Evolutionary conservation across 2,888 invertebrate genomes (phyloP), one percentile per base, ranked within the genome.

Genomic region (Plebejus melissa): DNA sequence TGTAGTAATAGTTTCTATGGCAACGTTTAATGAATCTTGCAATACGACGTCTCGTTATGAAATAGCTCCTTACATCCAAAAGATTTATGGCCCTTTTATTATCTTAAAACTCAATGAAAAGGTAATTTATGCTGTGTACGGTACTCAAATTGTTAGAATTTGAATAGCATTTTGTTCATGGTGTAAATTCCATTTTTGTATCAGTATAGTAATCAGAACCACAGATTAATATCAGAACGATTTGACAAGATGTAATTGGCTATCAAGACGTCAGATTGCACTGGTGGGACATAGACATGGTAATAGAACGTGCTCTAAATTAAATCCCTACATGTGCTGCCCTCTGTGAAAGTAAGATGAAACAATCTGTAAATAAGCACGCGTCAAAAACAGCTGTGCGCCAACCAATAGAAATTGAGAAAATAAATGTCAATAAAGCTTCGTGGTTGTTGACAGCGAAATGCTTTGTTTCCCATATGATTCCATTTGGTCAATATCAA

Each of bases 301-400:
- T 54, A 16, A 4, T 54, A 16, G 54, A 54, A 54, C 50, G 16
- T 16, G 16, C 50, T 13, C 16, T 4, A 54, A 4, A 54, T 54
- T 16, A 69, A 69, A 69, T 69, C 28, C 16, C 65, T 3, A 81
- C 79, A 78, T 78, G 77, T 86, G 83, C 81, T 84, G 90, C 88
- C 88, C 91, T 87, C 91, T 91, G 82, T 79, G 76, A n/a, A 38
- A 36, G 9, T 22, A 6, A 72, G 28, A 78, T 77, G 38, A 60
- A 38, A 76, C 6, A 76, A 38, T 22, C 58, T 4, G 16, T 77
- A 74, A 76, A 69, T 22, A 76, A 78, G 75, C 74, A 79, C 75
- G 80, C 82, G 90, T 93, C 91, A 92, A 91, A 92, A 94, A 90
- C 93, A 94, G 93, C 93, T 94, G 93, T 88, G 83, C 78, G 75